Evolutionary conservation across 2,797 vertebrate genomes (phyloP), one percentile per base, ranked within the genome.

Genomic region (Ispidina picta): DNA sequence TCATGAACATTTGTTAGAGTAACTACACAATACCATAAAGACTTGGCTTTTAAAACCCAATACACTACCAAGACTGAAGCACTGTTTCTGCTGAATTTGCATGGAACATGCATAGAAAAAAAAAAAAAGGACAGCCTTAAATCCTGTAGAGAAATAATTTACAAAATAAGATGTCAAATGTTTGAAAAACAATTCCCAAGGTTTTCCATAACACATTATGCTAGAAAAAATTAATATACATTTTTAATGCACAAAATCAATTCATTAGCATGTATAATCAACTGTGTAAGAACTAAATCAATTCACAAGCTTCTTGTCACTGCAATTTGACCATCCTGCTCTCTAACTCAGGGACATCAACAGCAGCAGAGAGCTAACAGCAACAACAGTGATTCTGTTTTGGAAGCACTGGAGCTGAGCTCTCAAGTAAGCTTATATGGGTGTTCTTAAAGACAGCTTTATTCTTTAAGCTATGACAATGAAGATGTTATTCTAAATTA

Each of bases 191-290:
- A 93, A 78, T 91, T 76, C 74, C 74, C 77, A 88, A 56, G 51
- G 64, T 76, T 84, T 85, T 70, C 69, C 62, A 69, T 41, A 71
- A 86, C 25, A 58, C 4, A 62, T 89, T 68, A 88, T 26, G 54
- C 15, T 15, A 73, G 56, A 49, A 92, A 92, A 93, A 92, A 63
- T 21, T 65, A 80, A 75, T 78, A 79, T 29, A 46, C 55, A 66
- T 75, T 91, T 94, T 92, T 74, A 94, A 94, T 55, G 68, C 68
- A 91, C 35, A 71, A 86, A 95, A 94, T 91, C 44, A 73, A 94
- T 89, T 93, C 21, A 95, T 92, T 93, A 92, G 60, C 23, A 15
- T 29, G 52, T 44, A 29, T 64, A 95, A 94, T 90, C 87, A 94
- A 68, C 77, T 83, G 74, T 88, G 56, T 64, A 88, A 82, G 78